These are phyloP conservation scores for Hafferia zeledoni DNA, from an alignment of 2,797 vertebrate species.

Conservation along the genomic window DNA sequence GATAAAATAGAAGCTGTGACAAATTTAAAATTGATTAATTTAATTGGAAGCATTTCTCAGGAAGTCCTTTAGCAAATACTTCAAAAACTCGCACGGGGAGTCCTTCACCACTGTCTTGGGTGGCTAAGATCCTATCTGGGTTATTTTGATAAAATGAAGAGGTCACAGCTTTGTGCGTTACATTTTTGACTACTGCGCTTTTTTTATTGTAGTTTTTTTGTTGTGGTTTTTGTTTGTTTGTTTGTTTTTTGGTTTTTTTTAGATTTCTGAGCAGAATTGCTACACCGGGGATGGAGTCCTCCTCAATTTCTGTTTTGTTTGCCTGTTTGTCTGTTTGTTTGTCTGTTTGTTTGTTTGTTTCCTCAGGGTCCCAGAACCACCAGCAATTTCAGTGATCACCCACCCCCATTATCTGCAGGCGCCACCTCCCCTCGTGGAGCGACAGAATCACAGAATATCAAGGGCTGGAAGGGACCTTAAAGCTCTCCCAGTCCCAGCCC, in stretches of 20 bases:
- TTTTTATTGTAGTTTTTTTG: no score
- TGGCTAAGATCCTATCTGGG: no score
- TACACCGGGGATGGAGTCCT: no score
- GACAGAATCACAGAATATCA: not conserved
- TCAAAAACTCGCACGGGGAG: accelerated
- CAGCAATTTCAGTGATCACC: accelerated
- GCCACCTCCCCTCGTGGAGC: accelerated
- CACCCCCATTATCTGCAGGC: accelerated
- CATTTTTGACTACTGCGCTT: accelerated
- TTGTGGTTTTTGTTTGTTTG: no score
- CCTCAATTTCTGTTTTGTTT: accelerated
- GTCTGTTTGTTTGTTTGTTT: not conserved
- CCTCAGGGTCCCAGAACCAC: not conserved
- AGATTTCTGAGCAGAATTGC: not conserved
- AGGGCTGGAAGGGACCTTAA: not conserved
- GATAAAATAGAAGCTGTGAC: not conserved
- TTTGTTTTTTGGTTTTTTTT: no score
- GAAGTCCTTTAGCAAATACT: not conserved
- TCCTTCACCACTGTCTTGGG: not conserved
- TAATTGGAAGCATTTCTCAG: not conserved
- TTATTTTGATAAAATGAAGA: not conserved
- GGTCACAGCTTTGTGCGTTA: accelerated
- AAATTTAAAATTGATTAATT: not conserved
- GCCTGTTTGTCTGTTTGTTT: no score
- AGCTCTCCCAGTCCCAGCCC: not conserved